Evolutionary conservation across 2,113 vertebrate species (phyloP).

Genomic region (Pterophyllum scalare): DNA sequence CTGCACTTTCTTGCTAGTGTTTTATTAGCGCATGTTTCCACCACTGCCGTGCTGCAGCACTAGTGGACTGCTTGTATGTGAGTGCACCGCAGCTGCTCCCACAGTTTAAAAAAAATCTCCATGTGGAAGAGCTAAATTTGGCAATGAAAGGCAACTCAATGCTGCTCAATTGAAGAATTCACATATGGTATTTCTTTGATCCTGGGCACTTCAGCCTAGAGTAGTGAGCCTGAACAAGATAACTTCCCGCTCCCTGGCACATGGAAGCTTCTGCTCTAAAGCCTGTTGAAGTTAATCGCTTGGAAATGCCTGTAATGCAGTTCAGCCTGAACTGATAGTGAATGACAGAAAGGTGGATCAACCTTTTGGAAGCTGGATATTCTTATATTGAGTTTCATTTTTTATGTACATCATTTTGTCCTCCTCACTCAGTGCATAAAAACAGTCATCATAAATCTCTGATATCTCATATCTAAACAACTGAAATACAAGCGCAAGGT

Average conservation of each 20-base stretch:
- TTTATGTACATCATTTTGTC: not conserved
- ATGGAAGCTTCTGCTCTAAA: slow-evolving; percentile 23
- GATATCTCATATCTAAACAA: not conserved
- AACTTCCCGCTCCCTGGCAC: slow-evolving; percentile 16
- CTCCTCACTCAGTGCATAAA: not conserved
- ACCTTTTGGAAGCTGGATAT: not conserved
- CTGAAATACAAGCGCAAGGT: not conserved
- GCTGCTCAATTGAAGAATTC: slow-evolving; percentile 31
- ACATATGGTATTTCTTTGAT: slow-evolving; percentile 56
- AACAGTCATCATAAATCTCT: not conserved
- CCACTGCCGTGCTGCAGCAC: not conserved
- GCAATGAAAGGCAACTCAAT: slow-evolving; percentile 15
- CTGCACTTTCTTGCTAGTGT: slow-evolving; percentile 6
- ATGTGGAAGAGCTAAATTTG: slow-evolving; percentile 30
- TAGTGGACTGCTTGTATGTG: not conserved
- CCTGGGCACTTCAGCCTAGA: slow-evolving; percentile 9
- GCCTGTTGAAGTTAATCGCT: slow-evolving; percentile 28
- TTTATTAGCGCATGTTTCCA: not conserved
- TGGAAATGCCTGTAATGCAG: slow-evolving; percentile 20
- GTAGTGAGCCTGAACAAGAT: slow-evolving; percentile 13
- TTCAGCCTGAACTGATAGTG: not conserved
- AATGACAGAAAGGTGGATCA: not conserved
- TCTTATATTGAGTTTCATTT: not conserved
- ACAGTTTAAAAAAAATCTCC: not conserved
- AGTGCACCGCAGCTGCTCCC: slow-evolving; percentile 40